Conservation (phyloP, 2,797 vertebrate species). For the Monodelphis domestica region DNA sequence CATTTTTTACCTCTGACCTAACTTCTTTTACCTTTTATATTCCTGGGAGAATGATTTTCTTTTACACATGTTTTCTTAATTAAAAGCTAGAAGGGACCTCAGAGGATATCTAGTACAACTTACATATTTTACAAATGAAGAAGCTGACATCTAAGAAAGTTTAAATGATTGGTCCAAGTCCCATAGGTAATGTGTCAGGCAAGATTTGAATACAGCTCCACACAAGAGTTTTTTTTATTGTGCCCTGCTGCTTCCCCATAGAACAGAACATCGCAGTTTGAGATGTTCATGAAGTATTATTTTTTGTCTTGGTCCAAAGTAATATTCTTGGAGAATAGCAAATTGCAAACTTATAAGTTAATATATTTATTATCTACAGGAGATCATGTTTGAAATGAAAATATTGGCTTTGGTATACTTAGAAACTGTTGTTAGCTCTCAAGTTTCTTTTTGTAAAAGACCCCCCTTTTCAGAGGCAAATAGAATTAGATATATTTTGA, state of each 20-base stretch:
- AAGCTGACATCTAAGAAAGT: background rate
- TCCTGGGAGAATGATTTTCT: background rate
- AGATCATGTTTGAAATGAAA: constrained; percentile 20
- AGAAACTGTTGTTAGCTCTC: constrained; percentile 1
- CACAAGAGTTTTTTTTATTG: background rate
- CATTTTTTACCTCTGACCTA: background rate
- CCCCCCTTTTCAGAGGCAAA: background rate
- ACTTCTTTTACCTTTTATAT: background rate
- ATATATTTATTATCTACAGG: background rate
- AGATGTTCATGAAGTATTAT: background rate
- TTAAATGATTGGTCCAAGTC: background rate
- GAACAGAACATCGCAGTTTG: background rate
- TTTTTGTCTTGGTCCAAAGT: background rate
- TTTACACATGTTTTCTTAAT: background rate
- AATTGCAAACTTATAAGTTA: constrained; percentile 14
- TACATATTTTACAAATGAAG: background rate
- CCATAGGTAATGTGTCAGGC: background rate
- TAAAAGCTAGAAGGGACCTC: background rate
- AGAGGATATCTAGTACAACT: background rate
- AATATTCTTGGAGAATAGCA: constrained; percentile 12
- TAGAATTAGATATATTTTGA: background rate
- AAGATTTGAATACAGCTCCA: background rate
- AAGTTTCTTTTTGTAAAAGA: background rate
- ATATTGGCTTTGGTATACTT: background rate
- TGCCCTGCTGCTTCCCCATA: background rate